Evolutionary conservation across 2,113 vertebrate species (phyloP).

Genomic region (Brachypodius melanocephalos): DNA sequence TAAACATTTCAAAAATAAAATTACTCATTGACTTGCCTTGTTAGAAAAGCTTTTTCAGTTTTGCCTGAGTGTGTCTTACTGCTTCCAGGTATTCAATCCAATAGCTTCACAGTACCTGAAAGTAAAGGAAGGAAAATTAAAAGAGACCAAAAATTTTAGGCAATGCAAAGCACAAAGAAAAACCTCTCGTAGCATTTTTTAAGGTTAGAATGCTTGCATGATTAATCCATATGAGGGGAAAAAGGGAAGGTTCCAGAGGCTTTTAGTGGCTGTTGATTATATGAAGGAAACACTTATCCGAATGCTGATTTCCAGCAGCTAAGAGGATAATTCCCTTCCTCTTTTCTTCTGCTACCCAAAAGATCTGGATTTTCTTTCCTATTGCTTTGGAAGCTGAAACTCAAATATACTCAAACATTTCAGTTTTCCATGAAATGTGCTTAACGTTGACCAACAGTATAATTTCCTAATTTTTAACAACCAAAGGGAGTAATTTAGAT

Average conservation of each 20-base stretch:
- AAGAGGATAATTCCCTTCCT: neutral
- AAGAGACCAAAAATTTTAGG: neutral
- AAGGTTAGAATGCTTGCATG: neutral
- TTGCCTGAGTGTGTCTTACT: neutral
- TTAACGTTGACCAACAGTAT: neutral
- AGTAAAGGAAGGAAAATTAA: neutral
- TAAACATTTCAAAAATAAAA: constrained; percentile 42
- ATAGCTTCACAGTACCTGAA: neutral
- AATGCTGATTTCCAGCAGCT: neutral
- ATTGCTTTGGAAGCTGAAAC: neutral
- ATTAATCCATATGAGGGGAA: neutral
- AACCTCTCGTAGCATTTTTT: neutral
- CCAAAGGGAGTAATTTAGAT: neutral
- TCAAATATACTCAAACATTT: neutral
- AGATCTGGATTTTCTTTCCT: neutral
- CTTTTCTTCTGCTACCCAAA: neutral
- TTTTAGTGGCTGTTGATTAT: neutral
- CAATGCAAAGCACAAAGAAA: neutral
- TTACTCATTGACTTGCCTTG: constrained; percentile 43
- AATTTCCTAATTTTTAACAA: neutral
- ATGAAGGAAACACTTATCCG: neutral
- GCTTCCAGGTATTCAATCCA: neutral
- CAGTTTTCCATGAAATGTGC: neutral
- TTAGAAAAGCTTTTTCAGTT: constrained; percentile 32
- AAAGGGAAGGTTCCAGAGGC: neutral